phyloP scores from a whole-genome alignment of 2,113 vertebrate genomes.

The Hippocampus mohnikei region DNA sequence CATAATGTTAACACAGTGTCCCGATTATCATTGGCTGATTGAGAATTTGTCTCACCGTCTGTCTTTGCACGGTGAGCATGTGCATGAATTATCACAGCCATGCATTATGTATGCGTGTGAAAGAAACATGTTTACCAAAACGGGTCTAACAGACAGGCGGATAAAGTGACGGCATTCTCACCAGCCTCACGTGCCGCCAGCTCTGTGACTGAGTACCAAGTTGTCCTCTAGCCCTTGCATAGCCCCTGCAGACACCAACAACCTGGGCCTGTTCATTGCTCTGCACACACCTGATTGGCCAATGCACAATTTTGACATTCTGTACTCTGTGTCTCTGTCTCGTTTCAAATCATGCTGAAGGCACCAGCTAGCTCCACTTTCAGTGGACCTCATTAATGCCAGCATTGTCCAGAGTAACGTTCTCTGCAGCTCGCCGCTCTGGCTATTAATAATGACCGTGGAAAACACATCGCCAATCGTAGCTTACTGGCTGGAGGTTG shows the following conservation, averaged over 20 bases:
- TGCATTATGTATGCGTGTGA: constrained; percentile 38
- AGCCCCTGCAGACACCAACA: constrained; percentile 26
- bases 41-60: constrained; percentile 1
- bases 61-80: background rate
- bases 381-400: constrained; percentile 69
- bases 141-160: constrained; percentile 37
- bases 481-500: constrained; percentile 57
- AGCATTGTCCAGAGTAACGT: constrained; percentile 48
- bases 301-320: constrained; percentile 44
- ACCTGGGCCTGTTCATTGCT: constrained; percentile 35
- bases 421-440: constrained; percentile 57
- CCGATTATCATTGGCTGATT: background rate
- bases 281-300: constrained; percentile 58
- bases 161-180: constrained; percentile 62
- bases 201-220: constrained; percentile 60
- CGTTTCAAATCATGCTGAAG: constrained; percentile 37
- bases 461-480: constrained; percentile 60
- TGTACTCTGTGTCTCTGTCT: constrained; percentile 14
- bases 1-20: constrained; percentile 40
- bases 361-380: constrained; percentile 64
- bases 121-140: constrained; percentile 42
- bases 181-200: constrained; percentile 55
- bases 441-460: constrained; percentile 61
- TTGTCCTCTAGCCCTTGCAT: constrained; percentile 32
- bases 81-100: constrained; percentile 18